A percentile compares a stretch with the other conserved stretches of the same genome.
phyloP scores from a whole-genome alignment of 2,888 invertebrate genomes.

The Tetanocera ferruginea region DNA sequence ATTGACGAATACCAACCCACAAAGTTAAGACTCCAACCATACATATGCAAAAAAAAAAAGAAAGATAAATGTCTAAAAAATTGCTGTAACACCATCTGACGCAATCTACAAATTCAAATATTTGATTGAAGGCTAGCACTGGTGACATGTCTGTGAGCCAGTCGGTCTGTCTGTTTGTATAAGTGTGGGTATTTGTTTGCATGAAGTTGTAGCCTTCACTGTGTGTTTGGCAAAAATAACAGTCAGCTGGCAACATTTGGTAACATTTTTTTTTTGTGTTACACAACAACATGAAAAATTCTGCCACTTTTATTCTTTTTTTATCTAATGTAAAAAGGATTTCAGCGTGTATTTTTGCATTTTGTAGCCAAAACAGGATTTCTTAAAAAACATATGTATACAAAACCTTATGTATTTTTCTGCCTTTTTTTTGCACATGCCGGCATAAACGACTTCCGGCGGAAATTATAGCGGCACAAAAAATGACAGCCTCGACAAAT shows the following conservation, averaged over 20 bases:
- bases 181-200: background rate
- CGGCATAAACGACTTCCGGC: constrained; percentile 24
- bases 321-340: constrained; percentile 4
- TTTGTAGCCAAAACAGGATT: background rate
- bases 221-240: background rate
- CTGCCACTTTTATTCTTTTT: background rate
- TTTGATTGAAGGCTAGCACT: background rate
- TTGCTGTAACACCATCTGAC: too few species aligned
- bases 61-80: too few species aligned
- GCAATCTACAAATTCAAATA: background rate
- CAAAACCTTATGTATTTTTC: background rate
- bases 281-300: background rate
- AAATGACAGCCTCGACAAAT: constrained; percentile 9
- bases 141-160: background rate
- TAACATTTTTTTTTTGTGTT: background rate
- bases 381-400: background rate
- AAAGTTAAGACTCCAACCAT: too few species aligned
- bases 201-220: background rate
- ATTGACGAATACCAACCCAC: background rate
- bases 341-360: background rate
- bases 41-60: too few species aligned
- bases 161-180: background rate
- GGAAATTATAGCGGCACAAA: constrained; percentile 23
- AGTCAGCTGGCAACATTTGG: constrained; percentile 3
- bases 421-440: background rate